Conservation (phyloP, 2,797 vertebrate species). For the Pelodytes ibericus region DNA sequence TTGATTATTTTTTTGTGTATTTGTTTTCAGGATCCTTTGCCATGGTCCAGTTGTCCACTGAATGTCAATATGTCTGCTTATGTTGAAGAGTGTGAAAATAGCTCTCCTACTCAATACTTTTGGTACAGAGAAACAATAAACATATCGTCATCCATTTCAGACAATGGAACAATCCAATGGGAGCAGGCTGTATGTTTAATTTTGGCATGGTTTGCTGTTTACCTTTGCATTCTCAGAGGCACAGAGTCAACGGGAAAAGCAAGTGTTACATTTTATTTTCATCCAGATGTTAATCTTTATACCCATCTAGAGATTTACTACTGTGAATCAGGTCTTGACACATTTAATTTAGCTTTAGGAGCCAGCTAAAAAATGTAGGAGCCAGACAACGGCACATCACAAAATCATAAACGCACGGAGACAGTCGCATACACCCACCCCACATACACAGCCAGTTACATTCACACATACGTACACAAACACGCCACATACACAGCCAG, state of each 20-base stretch:
- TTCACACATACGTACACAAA: no score
- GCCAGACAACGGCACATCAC: no score
- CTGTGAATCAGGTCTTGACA: no score
- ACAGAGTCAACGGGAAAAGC: slow-evolving; percentile 90
- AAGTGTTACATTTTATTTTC: no score
- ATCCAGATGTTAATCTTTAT: no score
- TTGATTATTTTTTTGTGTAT: background rate
- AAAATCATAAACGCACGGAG: no score
- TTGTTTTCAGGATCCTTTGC: slow-evolving; percentile 77
- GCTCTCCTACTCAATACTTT: slow-evolving; percentile 89
- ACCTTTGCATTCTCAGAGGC: slow-evolving; percentile 84
- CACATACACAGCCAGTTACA: no score
- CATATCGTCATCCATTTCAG: slow-evolving; percentile 84
- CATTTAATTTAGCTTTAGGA: no score
- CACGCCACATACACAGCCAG: no score
- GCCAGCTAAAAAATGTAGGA: no score
- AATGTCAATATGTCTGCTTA: slow-evolving; percentile 79
- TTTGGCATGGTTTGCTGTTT: slow-evolving; percentile 76
- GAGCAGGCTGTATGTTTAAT: slow-evolving; percentile 83
- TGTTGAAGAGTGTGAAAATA: slow-evolving; percentile 81
- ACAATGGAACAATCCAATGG: slow-evolving; percentile 77
- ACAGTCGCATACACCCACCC: no score
- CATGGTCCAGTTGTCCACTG: slow-evolving; percentile 86
- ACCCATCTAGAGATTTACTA: no score
- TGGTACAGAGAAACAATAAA: slow-evolving; percentile 92